These are phyloP conservation scores for Anoplopoma fimbria DNA, from an alignment of 2,113 vertebrate genomes.

Conservation along the genomic window DNA sequence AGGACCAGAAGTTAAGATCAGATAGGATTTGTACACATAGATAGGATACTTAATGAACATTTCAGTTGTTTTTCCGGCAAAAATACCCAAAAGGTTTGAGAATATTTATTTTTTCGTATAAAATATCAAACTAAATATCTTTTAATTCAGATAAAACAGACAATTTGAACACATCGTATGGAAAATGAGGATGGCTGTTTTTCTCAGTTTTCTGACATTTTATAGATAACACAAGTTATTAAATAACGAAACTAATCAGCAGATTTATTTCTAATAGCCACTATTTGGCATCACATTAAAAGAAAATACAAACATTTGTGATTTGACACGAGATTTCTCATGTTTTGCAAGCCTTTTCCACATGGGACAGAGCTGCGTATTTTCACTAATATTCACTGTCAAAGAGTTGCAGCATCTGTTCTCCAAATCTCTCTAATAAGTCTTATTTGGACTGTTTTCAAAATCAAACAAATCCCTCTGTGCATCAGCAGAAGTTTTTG, in stretches of 20 bases:
- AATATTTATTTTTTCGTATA: background rate
- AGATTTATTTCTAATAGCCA: background rate
- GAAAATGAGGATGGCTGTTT: background rate
- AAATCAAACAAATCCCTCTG: constrained; percentile 3
- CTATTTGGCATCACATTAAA: background rate
- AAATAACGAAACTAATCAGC: background rate
- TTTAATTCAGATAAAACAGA: background rate
- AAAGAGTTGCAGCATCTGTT: constrained; percentile 72
- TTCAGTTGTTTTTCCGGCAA: background rate
- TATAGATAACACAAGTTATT: background rate
- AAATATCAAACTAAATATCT: background rate
- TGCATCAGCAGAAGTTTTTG: constrained; percentile 43
- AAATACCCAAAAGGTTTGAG: background rate
- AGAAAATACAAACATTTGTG: background rate
- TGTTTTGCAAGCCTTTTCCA: constrained; percentile 64
- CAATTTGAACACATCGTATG: background rate
- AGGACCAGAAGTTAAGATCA: background rate
- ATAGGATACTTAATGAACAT: background rate
- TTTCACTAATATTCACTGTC: constrained; percentile 69
- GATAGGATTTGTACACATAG: background rate
- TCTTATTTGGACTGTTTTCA: background rate
- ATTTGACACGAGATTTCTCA: constrained; percentile 2
- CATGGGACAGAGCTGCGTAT: constrained; percentile 64
- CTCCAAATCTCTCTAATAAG: constrained; percentile 6
- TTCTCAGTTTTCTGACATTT: background rate